Base-by-base conservation (phyloP, 2,113 vertebrate species). In the Neolamprologus longior region DNA sequence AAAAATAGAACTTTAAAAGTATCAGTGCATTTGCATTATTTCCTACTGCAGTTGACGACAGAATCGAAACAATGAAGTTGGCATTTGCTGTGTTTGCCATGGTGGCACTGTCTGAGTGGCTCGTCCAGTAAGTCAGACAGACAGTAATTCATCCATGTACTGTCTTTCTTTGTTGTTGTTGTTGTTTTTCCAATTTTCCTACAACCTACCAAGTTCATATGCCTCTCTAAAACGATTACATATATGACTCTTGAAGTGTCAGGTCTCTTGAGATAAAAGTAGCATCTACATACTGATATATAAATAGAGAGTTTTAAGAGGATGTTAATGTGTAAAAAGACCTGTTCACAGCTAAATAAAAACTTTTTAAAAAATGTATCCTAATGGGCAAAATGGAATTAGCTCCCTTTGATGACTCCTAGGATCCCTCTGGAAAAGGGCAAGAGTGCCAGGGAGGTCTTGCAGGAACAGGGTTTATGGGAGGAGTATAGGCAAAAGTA, bases 381-480 rank as follows among this genome's bases (percentile, higher is more conserved):
- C 13, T 15, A 58, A 61, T 61, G 26, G 31, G 28, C 1, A 19
- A 61, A 31, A 61, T 61, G 28, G 1, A 33, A 61, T 31, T n/a
- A 7, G 12, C n/a, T 50, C 14, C n/a, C 3, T 55, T 53, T 58
- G 47, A 8, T 79, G 35, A 63, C 26, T 28, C 26, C 21, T 86
- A 94, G 95, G 53, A 7, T 95, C 13, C 91, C 94, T 55, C 86
- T 96, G 93, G 71, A 81, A 54, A 96, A 92, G 83, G 93, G 90
- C 1, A 94, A 94, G 80, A 87, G 87, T 10, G 93, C 90, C 53
- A 85, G 94, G 57, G 92, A 91, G 35, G 1, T 7, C 24, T 89
- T 96, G 71, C 76, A 93, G 86, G 94, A 94, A 86, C 26, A 90
- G 73, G 94, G 93, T 37, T 35, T 92, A 12, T 95, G 93, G 92